These are phyloP conservation scores for Dufourea novaeangliae DNA, from an alignment of 1,140 invertebrate genomes.

Conservation along the genomic window DNA sequence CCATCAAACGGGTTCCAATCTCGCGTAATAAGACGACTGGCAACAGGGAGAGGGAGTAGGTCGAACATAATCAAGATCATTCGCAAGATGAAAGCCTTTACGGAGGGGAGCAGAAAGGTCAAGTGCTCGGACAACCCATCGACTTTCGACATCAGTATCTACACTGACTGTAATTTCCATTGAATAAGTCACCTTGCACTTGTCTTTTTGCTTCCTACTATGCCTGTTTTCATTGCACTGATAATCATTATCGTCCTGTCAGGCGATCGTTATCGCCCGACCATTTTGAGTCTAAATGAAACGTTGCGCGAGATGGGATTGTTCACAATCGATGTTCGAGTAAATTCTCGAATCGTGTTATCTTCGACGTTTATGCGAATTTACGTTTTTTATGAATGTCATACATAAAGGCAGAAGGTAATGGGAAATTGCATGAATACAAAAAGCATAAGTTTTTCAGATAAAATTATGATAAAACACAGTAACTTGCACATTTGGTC, in stretches of 20 bases:
- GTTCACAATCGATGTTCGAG: not conserved
- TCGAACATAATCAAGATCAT: conserved; percentile 40
- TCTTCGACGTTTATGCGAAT: too few species aligned
- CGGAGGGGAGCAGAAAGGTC: conserved; percentile 26
- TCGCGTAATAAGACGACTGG: not conserved
- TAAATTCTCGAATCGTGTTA: too few species aligned
- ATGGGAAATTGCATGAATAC: too few species aligned
- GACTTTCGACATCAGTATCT: conserved; percentile 27
- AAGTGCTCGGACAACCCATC: conserved; percentile 31
- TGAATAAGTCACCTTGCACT: conserved; percentile 41
- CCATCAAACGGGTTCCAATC: conserved; percentile 15
- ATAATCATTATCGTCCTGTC: not conserved
- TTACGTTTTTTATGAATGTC: too few species aligned
- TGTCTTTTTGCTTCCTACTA: not conserved
- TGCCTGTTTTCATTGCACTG: not conserved
- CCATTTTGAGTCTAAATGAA: not conserved
- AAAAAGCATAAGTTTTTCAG: too few species aligned
- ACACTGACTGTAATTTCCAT: conserved; percentile 41
- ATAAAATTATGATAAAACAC: too few species aligned
- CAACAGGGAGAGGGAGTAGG: not conserved
- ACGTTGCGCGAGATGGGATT: not conserved
- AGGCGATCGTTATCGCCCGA: not conserved
- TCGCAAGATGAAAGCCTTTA: conserved; percentile 31
- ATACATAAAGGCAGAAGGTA: too few species aligned
- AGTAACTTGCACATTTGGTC: too few species aligned